Evolutionary conservation across 1,140 invertebrate species (phyloP), one percentile per base, ranked within the genome.

Genomic region (Aphaenogaster ashmeadi): DNA sequence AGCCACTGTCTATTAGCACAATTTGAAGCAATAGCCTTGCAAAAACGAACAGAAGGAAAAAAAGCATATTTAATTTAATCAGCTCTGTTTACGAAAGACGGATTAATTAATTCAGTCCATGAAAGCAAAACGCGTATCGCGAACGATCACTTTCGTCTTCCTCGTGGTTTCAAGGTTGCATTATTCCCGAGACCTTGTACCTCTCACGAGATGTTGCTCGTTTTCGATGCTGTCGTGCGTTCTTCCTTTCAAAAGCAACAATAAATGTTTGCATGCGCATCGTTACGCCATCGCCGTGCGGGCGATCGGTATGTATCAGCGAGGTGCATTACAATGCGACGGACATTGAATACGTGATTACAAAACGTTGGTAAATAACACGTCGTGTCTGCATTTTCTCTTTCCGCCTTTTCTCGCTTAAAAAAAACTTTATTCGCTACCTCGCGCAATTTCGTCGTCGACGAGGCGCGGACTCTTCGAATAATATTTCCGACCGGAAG

Each of bases 401-500:
- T 69, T 81, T 81, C 21, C 60, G 62, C 33, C 7, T 80, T 44
- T 71, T 81, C 15, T 52, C 18, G 47, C 36, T 56, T 56, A 13
- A 44, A 75, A 36, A 50, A 38, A 69, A 56, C n/a, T 21, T 67
- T 8, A 21, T 15, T 41, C 44, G 60, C 15, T 3, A 5, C 5
- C 21, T 66, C 44, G 33, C 36, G 41, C 41, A 2, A 78, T 56
- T 75, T 58, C 2, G 21, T 15, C 38, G 47, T 41, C 11, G 62
- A 56, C 44, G 47, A 44, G 50, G 50, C 54, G 36, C n/a, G 41
- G 54, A 87, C 27, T 71, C 13, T 13, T 60, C 18, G 64, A 89
- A 92, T 91, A 91, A 92, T 92, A 88, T 92, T 92, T 67, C 72
- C 72, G 60, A 67, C 87, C 92, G 92, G 90, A 93, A 92, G 93